A percentile compares a stretch with the other conserved stretches of the same genome.
These are phyloP conservation scores for Cochlearius cochlearius DNA, from an alignment of 2,113 vertebrate species.

Conservation along the genomic window DNA sequence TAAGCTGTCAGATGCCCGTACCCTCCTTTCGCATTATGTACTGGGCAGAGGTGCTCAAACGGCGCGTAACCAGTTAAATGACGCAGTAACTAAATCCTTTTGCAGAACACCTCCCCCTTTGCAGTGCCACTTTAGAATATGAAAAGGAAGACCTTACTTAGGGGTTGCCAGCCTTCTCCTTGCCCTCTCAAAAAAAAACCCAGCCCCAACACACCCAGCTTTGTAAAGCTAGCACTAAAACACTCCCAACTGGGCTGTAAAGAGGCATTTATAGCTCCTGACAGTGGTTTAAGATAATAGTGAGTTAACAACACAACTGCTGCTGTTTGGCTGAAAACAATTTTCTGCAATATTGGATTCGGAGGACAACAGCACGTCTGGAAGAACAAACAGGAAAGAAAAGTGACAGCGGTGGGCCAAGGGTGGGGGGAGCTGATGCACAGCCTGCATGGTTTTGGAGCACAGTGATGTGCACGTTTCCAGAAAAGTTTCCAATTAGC, in stretches of 20 bases:
- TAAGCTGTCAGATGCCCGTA: background rate
- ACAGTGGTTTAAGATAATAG: background rate
- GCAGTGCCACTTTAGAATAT: background rate
- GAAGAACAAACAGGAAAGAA: background rate
- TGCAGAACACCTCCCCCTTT: background rate
- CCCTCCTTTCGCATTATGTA: background rate
- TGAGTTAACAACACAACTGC: background rate
- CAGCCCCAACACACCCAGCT: background rate
- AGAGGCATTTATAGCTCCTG: background rate
- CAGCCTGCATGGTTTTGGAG: background rate
- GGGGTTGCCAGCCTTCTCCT: background rate
- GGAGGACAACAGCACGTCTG: background rate
- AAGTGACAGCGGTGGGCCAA: background rate
- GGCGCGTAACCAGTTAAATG: fast-evolving
- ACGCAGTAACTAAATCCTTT: background rate
- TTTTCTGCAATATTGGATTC: background rate
- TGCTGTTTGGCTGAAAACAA: background rate
- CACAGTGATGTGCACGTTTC: background rate
- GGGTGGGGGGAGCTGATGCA: background rate
- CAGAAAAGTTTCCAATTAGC: background rate
- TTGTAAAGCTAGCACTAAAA: background rate
- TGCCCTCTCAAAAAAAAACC: fast-evolving
- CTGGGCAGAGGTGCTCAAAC: background rate
- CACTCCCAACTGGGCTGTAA: background rate
- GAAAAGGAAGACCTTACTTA: background rate